Conservation (phyloP, 2,113 vertebrate genomes). For the Gulo gulo region DNA sequence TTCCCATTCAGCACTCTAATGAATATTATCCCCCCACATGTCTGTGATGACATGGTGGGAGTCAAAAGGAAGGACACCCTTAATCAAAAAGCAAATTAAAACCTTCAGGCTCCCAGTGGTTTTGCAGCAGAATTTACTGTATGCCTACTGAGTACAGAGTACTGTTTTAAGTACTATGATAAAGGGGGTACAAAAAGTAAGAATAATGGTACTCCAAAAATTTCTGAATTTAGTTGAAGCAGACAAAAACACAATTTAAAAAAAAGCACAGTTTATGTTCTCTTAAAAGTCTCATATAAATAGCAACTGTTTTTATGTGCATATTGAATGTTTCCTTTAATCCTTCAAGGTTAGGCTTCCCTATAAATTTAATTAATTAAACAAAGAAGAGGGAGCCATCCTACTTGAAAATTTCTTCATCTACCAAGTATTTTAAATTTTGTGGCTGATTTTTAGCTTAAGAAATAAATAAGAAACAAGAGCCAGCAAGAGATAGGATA, state of each 20-base stretch:
- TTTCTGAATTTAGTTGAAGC: constrained; percentile 16
- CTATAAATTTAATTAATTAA: constrained; percentile 54
- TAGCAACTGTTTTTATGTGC: constrained; percentile 36
- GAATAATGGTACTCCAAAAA: neutral
- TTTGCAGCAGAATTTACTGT: constrained; percentile 42
- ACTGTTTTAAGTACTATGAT: constrained; percentile 35
- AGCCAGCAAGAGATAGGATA: neutral
- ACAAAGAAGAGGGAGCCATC: neutral
- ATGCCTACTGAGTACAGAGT: neutral
- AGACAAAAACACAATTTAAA: neutral
- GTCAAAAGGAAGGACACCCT: neutral
- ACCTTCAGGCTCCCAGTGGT: neutral
- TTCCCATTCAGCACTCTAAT: constrained; percentile 23
- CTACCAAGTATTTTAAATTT: constrained; percentile 27
- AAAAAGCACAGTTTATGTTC: neutral
- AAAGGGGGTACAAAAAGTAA: constrained; percentile 30
- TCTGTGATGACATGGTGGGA: constrained; percentile 16
- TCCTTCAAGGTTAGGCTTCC: neutral
- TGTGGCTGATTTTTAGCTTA: neutral
- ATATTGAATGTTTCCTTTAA: constrained; percentile 39
- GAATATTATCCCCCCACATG: neutral
- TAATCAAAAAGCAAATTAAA: constrained; percentile 52
- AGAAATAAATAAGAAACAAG: constrained; percentile 3
- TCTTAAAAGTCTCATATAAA: constrained; percentile 40
- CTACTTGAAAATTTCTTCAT: constrained; percentile 34